Percentiles rank a stretch among this genome's conserved stretches.
Conservation (phyloP, 2,113 vertebrate genomes). For the Campylomormyrus tamandua region DNA sequence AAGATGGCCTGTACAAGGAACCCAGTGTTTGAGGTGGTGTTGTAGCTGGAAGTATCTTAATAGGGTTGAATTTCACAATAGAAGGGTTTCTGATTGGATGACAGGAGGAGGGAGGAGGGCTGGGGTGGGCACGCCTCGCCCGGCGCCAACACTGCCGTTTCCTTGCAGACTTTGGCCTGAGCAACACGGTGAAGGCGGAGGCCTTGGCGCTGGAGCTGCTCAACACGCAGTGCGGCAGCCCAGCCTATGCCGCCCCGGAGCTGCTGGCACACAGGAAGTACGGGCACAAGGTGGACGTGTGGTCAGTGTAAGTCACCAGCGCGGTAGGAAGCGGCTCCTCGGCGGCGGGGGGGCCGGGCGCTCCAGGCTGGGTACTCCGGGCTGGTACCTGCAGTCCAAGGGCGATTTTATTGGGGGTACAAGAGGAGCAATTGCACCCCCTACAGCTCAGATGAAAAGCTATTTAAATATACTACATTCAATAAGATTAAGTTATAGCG, state of each 20-base stretch:
- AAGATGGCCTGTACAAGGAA: not conserved
- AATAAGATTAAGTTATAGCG: not conserved
- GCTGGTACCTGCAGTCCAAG: not conserved
- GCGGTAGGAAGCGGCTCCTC: not conserved
- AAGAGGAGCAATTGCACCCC: not conserved
- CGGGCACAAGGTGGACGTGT: constrained; percentile 74
- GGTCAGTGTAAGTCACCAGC: constrained; percentile 69
- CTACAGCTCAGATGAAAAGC: not conserved
- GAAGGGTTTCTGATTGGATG: not conserved
- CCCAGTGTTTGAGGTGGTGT: not conserved
- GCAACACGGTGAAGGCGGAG: constrained; percentile 66
- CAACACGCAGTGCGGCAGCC: constrained; percentile 71
- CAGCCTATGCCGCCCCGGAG: constrained; percentile 72
- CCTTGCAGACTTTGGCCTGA: constrained; percentile 72
- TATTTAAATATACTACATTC: not conserved
- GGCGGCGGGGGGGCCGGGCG: not conserved
- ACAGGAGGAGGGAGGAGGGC: not conserved
- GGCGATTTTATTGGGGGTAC: not conserved
- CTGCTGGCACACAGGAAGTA: constrained; percentile 77
- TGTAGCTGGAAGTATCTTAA: not conserved
- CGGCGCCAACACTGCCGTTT: not conserved
- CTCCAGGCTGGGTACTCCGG: not conserved
- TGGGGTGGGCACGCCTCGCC: not conserved
- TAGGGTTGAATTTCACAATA: not conserved
- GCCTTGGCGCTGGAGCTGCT: constrained; percentile 70